These are phyloP conservation scores for Caenorhabditis brenneri DNA, from an alignment of 1,140 invertebrate genomes.

Conservation along the genomic window DNA sequence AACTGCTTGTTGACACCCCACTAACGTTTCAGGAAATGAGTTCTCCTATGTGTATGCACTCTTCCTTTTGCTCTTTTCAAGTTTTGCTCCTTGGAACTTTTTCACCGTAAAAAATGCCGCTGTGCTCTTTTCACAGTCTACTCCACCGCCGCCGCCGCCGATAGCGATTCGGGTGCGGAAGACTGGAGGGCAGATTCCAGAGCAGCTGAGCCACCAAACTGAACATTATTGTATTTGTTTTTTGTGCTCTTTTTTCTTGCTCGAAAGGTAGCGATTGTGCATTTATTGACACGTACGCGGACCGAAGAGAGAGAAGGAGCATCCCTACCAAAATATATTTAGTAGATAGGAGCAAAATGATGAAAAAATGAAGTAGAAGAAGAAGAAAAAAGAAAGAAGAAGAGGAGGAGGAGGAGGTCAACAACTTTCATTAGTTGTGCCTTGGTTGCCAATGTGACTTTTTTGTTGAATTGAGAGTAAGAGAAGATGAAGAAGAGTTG, in stretches of 20 bases:
- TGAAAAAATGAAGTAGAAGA: not conserved
- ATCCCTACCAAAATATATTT: not conserved
- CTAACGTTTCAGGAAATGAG: not conserved
- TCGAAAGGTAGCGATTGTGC: not conserved
- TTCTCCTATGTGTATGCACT: not conserved
- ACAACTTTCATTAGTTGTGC: not conserved
- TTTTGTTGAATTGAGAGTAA: not conserved
- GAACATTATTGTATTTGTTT: slow-evolving; percentile 40
- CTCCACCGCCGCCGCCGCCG: too few species aligned
- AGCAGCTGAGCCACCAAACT: slow-evolving; percentile 35
- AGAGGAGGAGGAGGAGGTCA: too few species aligned
- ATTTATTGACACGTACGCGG: slow-evolving; percentile 26
- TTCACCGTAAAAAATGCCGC: not conserved
- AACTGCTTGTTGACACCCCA: slow-evolving; percentile 12
- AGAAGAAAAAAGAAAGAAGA: too few species aligned
- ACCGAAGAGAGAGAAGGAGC: not conserved
- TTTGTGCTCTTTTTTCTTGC: not conserved
- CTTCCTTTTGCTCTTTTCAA: not conserved
- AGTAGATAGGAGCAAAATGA: not conserved
- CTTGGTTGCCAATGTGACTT: not conserved
- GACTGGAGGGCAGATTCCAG: not conserved
- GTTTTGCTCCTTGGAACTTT: slow-evolving; percentile 33
- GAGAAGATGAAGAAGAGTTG: too few species aligned
- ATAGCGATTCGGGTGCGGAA: too few species aligned
- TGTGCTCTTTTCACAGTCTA: too few species aligned